Percentiles rank a stretch among this genome's conserved stretches.
Evolutionary conservation across 1,140 invertebrate species (phyloP).

Genomic region (Coenobita brevimanus): DNA sequence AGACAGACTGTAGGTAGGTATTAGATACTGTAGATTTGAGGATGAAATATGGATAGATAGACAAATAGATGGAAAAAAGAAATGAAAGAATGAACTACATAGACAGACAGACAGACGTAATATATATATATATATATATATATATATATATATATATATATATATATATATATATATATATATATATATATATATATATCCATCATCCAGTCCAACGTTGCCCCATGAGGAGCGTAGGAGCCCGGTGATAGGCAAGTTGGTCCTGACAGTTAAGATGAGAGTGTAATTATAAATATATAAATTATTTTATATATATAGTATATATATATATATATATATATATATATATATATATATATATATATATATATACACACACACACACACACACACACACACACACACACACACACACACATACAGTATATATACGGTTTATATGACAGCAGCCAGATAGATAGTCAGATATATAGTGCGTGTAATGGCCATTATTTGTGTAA

Average conservation of each 20-base stretch:
- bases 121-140: constrained; percentile 15
- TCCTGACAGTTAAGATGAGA: too few species aligned
- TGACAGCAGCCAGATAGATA: background rate
- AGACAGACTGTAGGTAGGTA: too few species aligned
- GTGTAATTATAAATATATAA: background rate
- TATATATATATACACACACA: background rate
- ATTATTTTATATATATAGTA: background rate
- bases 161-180: background rate
- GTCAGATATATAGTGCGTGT: background rate
- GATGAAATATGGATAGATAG: too few species aligned
- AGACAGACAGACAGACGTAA: too few species aligned
- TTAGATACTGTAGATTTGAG: too few species aligned
- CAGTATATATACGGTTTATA: too few species aligned
- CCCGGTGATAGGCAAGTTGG: too few species aligned
- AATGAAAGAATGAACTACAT: too few species aligned
- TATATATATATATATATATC: background rate
- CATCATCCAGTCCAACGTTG: too few species aligned
- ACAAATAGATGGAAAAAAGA: too few species aligned
- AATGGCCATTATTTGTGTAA: background rate
- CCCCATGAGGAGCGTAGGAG: too few species aligned
- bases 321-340: background rate
- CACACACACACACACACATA: constrained; percentile 15
- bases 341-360: background rate
- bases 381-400: constrained; percentile 14
- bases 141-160: constrained; percentile 11